These are phyloP conservation scores for Cryptoprocta ferox DNA, from an alignment of 2,797 vertebrate genomes.

Conservation along the genomic window DNA sequence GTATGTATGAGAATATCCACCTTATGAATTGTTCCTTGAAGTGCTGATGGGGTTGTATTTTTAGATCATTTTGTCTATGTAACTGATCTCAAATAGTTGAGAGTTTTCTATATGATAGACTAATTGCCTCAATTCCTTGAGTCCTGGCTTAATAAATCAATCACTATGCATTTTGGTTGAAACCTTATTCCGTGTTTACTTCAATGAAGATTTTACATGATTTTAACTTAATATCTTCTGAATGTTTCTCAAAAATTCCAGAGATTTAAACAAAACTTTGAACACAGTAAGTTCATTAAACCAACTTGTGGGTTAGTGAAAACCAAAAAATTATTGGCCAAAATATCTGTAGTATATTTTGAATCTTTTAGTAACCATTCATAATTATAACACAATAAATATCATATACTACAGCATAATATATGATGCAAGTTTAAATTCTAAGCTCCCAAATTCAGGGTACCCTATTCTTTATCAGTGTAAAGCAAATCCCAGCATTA, in stretches of 20 bases:
- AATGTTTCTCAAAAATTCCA: not conserved
- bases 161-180: not conserved
- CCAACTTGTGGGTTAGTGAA: not conserved
- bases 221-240: not conserved
- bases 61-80: not conserved
- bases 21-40: not conserved
- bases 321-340: not conserved
- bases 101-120: not conserved
- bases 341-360: not conserved
- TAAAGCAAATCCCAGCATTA: not conserved
- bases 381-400: not conserved
- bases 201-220: not conserved
- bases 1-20: not conserved
- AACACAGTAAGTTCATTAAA: not conserved
- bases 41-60: not conserved
- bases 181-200: not conserved
- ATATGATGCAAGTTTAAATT: not conserved
- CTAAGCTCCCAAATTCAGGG: not conserved
- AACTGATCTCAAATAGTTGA: not conserved
- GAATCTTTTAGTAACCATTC: not conserved
- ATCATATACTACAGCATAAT: not conserved
- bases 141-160: not conserved
- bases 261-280: not conserved
- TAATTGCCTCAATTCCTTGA: not conserved
- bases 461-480: not conserved